Percentiles rank a stretch among this genome's conserved stretches.
Evolutionary conservation across 2,113 vertebrate genomes (phyloP).

Genomic region (Castor canadensis): DNA sequence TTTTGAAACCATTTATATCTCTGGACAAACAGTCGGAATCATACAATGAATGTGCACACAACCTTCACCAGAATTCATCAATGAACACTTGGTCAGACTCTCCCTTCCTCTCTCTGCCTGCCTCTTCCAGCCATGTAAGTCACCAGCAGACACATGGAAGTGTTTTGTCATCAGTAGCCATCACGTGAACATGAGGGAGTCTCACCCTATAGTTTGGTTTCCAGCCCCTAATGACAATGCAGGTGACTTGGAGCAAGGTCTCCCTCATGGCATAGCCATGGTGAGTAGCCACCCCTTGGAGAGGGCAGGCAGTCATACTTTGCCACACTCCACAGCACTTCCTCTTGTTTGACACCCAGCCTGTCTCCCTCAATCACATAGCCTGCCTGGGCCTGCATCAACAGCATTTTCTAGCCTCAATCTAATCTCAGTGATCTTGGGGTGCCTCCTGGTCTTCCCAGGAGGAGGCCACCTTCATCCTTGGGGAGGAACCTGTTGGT

Average conservation of each 20-base stretch:
- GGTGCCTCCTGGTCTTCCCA: not conserved
- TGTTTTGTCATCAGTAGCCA: not conserved
- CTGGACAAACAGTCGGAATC: not conserved
- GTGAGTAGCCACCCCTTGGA: too few relatives aligned
- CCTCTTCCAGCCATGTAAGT: not conserved
- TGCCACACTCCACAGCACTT: not conserved
- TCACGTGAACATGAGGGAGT: not conserved
- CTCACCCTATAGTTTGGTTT: not conserved
- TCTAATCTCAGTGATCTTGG: not conserved
- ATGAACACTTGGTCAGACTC: not conserved
- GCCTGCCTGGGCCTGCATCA: not conserved
- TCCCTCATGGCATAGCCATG: not conserved
- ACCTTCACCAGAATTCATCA: not conserved
- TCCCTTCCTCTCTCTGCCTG: not conserved
- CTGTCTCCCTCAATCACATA: not conserved
- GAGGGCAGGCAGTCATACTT: not conserved
- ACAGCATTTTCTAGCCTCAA: accelerated
- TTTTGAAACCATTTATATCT: not conserved
- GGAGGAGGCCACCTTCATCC: not conserved
- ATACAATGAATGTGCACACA: not conserved
- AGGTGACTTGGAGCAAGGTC: not conserved
- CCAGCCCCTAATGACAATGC: not conserved
- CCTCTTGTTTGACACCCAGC: not conserved
- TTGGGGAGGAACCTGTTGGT: not conserved
- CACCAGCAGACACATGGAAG: not conserved